Percentiles rank a stretch among this genome's conserved stretches.
phyloP scores from a whole-genome alignment of 2,888 invertebrate species.

The Conops quadrifasciatus region DNA sequence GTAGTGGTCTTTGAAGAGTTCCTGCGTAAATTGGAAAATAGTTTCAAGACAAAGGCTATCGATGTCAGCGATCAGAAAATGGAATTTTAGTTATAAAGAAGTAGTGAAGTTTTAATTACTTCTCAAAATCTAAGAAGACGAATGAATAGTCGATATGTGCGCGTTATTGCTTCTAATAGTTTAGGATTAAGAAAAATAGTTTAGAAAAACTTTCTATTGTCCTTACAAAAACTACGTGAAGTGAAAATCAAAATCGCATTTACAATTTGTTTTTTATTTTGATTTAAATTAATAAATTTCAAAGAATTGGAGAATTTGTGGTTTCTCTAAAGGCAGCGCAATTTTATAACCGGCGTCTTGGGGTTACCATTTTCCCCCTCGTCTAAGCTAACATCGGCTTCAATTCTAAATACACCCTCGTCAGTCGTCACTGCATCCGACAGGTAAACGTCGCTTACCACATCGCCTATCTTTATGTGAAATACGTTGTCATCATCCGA shows the following conservation, averaged over 20 bases:
- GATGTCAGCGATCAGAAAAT: slow-evolving; percentile 53
- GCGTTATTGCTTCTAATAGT: neutral
- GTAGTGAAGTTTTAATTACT: slow-evolving; percentile 13
- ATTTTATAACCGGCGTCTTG: slow-evolving; percentile 18
- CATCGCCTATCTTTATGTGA: slow-evolving; percentile 54
- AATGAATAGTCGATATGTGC: too few species aligned
- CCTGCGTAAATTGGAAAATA: slow-evolving; percentile 70
- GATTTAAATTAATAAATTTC: slow-evolving; percentile 19
- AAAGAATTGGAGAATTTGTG: slow-evolving; percentile 14
- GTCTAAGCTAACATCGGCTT: slow-evolving; percentile 53
- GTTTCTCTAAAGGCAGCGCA: slow-evolving; percentile 30
- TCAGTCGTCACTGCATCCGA: slow-evolving; percentile 52
- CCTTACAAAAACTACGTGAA: neutral
- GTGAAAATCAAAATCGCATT: too few species aligned
- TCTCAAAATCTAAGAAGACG: too few species aligned
- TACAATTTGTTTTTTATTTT: slow-evolving; percentile 17
- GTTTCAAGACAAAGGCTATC: slow-evolving; percentile 52
- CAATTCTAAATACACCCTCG: slow-evolving; percentile 59
- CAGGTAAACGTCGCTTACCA: slow-evolving; percentile 50
- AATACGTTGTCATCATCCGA: slow-evolving; percentile 50
- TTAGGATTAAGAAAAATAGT: neutral
- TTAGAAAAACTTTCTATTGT: neutral
- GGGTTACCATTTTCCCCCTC: slow-evolving; percentile 46
- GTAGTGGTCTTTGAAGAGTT: slow-evolving; percentile 78
- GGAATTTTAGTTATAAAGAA: slow-evolving; percentile 54